These are phyloP conservation scores for Porites rus DNA, from an alignment of 92 coral and sea anemone genomes.

Conservation along the genomic window DNA sequence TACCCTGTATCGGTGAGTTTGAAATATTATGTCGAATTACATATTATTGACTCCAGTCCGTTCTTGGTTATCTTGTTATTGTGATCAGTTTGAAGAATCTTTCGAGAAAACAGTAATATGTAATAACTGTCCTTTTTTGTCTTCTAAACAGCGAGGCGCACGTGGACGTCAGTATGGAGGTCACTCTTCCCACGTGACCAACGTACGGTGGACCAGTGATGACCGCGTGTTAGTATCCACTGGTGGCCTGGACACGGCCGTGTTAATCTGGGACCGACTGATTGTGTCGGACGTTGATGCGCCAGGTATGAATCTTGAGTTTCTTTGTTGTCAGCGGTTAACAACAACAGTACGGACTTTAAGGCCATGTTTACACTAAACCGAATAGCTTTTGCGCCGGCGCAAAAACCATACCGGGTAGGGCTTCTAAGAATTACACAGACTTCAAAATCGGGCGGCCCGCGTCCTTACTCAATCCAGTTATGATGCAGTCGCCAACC, in stretches of 20 bases:
- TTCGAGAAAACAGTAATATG: not conserved
- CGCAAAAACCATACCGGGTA: too few species aligned
- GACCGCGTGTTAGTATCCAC: slow-evolving; percentile 95
- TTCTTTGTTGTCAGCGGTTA: not conserved
- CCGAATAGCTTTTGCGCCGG: too few species aligned
- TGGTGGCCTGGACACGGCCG: slow-evolving; percentile 98
- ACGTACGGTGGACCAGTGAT: slow-evolving; percentile 97
- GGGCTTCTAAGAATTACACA: too few species aligned
- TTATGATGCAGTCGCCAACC: too few species aligned
- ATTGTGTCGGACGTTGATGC: slow-evolving; percentile 72
- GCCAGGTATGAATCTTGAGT: slow-evolving; percentile 53
- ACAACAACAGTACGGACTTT: too few species aligned
- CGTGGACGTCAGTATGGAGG: slow-evolving; percentile 84
- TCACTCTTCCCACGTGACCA: slow-evolving; percentile 99
- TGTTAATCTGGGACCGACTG: slow-evolving; percentile 93
- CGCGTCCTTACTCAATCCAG: too few species aligned
- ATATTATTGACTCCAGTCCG: not conserved
- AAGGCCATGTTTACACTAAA: not conserved
- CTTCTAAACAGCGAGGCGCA: slow-evolving; percentile 79
- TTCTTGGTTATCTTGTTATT: not conserved
- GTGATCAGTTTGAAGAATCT: not conserved
- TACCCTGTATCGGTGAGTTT: slow-evolving; percentile 89
- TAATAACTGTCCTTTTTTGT: not conserved
- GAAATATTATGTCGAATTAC: too few species aligned
- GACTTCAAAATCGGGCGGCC: too few species aligned